A percentile compares a stretch with the other conserved stretches of the same genome.
Conservation (phyloP, 2,888 invertebrate genomes). For the Napeogenes sylphis region DNA sequence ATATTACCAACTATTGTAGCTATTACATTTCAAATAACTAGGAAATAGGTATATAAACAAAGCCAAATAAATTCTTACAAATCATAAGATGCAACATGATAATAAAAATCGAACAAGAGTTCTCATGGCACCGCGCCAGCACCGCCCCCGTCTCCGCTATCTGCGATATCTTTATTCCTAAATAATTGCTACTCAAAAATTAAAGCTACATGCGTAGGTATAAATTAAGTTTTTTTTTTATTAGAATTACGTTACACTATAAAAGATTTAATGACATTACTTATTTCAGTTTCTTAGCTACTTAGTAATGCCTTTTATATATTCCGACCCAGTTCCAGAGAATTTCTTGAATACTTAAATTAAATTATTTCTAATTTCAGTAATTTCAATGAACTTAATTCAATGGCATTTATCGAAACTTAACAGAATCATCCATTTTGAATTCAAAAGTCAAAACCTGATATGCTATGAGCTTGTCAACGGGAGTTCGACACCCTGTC, state of each 20-base stretch:
- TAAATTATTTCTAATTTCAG: too few species aligned
- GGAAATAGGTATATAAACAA: constrained; percentile 7
- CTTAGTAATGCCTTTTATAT: too few species aligned
- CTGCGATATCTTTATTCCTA: neutral
- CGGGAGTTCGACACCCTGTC: too few species aligned
- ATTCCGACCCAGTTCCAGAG: too few species aligned
- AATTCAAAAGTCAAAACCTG: too few species aligned
- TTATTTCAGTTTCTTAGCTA: too few species aligned
- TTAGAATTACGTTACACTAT: neutral
- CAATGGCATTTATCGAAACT: too few species aligned
- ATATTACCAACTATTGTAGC: constrained; percentile 7
- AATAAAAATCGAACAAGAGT: constrained; percentile 22
- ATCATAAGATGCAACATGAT: constrained; percentile 17
- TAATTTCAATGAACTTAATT: too few species aligned
- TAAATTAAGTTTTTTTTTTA: neutral
- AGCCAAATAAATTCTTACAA: constrained; percentile 6
- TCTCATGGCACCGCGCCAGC: constrained; percentile 18
- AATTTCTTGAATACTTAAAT: too few species aligned
- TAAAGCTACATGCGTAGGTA: neutral
- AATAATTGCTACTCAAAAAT: neutral
- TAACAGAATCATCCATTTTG: too few species aligned
- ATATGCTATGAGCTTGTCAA: too few species aligned
- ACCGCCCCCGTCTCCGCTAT: constrained; percentile 7
- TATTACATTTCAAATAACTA: constrained; percentile 18
- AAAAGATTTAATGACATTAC: too few species aligned